Base-by-base conservation (phyloP, 2,113 vertebrate genomes). In the Ailuropoda melanoleuca region DNA sequence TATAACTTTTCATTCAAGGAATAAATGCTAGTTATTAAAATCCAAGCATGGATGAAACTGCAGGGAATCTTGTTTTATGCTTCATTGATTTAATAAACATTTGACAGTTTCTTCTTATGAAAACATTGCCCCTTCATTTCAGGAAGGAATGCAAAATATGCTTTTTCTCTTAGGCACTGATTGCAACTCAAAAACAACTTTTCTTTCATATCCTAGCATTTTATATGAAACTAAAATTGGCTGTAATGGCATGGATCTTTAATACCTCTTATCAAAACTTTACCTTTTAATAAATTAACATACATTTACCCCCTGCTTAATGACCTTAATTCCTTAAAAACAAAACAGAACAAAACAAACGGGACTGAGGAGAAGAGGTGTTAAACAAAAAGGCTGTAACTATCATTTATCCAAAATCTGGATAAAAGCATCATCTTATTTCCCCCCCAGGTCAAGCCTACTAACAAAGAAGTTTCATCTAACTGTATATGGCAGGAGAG, bases 31-130 rank as follows among this genome's bases (percentile, higher is more conserved):
- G 82, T 96, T 98, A 93, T 92, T 97, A 97, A 97, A 98, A 93
- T 83, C 80, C 46, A 95, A 95, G 89, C 91, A 90, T 95, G 95
- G 94, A 21, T 97, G 93, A 89, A 97, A 90, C 50, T 80, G 83
- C 85, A 94, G 78, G 91, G 84, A 95, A 94, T 66, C 97, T 95
- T 97, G 88, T 97, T 97, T 97, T 97, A 83, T 89, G 83, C 93
- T 85, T 97, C 95, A 97, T 95, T 97, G 96, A 97, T 97, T 96
- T 96, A 96, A 98, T 96, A 96, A 97, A 90, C 88, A 90, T 83
- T 72, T 92, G 72, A 93, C 86, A 92, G 55, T 96, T 96, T 62
- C 83, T 95, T 88, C 86, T 91, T 92, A 92, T 3, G 74, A 91
- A 97, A 97, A 93, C 72, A 93, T 86, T 91, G 39, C 72, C 34